phyloP scores from a whole-genome alignment of 2,797 vertebrate genomes.

The Sebastiscus tertius region DNA sequence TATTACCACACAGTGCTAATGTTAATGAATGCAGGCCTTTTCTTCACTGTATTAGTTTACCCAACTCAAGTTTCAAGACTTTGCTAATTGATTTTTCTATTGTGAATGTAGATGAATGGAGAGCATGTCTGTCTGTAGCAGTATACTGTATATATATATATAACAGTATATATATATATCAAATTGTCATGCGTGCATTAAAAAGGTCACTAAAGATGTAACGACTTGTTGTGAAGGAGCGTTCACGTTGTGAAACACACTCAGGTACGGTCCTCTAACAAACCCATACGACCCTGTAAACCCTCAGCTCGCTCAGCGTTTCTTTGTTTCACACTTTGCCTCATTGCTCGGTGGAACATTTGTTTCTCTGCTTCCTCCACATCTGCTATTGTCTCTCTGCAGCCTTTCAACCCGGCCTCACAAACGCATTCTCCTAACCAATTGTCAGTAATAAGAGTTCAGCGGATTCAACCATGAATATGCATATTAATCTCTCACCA shows the following conservation, averaged over 20 bases:
- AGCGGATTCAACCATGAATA: constrained; percentile 70
- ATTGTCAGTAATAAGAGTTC: constrained; percentile 64
- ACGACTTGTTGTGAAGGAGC: not conserved
- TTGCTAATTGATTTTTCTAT: not conserved
- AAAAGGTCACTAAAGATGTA: not conserved
- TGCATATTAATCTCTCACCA: constrained; percentile 69
- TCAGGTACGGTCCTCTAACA: not conserved
- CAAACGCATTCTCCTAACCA: constrained; percentile 57
- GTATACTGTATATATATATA: no score
- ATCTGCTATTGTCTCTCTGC: constrained; percentile 39
- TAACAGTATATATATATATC: not conserved
- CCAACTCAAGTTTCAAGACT: not conserved
- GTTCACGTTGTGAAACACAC: not conserved
- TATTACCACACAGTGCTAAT: not conserved
- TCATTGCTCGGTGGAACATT: constrained; percentile 31
- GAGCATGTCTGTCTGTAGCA: not conserved
- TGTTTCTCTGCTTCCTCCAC: constrained; percentile 29
- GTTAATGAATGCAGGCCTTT: not conserved
- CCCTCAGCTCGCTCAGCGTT: not conserved
- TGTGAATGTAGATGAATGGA: not conserved
- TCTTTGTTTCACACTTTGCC: constrained; percentile 29
- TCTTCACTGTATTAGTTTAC: not conserved
- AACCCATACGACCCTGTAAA: not conserved
- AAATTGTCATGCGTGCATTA: not conserved
- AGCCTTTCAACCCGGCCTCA: constrained; percentile 57